Evolutionary conservation across 2,888 invertebrate genomes (phyloP), one percentile per base, ranked within the genome.

Genomic region (Tortrix viridana): DNA sequence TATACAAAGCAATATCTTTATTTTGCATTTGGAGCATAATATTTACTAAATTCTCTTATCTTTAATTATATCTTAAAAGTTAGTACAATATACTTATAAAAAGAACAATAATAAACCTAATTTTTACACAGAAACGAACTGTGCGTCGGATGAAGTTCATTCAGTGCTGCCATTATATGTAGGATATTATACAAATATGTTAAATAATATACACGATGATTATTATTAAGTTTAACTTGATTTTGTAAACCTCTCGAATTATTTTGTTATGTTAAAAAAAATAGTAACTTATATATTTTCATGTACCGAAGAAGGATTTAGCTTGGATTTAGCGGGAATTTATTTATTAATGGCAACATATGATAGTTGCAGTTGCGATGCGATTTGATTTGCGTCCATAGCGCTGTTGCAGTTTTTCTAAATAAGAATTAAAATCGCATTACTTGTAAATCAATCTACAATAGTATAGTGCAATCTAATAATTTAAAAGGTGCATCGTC

Each of bases 351-450:
- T 48, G 73, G 77, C 69, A 78, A 77, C 74, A 65, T 72, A 69
- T 65, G 70, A 69, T 76, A 81, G 83, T 87, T 83, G 87, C 86
- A 82, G 67, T 64, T 73, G 71, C 71, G 75, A 71, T 88, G 86
- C 80, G 75, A 85, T 71, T 67, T 71, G 65, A 70, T 84, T 88
- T 89, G 89, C 89, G 88, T 89, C 87, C 87, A 74, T 80, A 78
- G 75, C 71, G 68, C 60, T 71, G 75, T 2, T 32, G 75, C 72
- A 76, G 76, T 77, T 80, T 32, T 63, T 58, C 48, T 57, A 43
- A 63, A 47, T 58, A 53, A 62, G 26, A 47, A 52, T 43, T 57
- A 58, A n/a, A n/a, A 58, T 53, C 12, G 3, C 12, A 32, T 32
- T 32, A 50, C 38, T 19, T 47, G 14, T 46, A 47, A 37, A 26